Percentiles rank a stretch among this genome's conserved stretches.
Conservation (phyloP, 2,888 invertebrate genomes). For the Smittia aterrima region DNA sequence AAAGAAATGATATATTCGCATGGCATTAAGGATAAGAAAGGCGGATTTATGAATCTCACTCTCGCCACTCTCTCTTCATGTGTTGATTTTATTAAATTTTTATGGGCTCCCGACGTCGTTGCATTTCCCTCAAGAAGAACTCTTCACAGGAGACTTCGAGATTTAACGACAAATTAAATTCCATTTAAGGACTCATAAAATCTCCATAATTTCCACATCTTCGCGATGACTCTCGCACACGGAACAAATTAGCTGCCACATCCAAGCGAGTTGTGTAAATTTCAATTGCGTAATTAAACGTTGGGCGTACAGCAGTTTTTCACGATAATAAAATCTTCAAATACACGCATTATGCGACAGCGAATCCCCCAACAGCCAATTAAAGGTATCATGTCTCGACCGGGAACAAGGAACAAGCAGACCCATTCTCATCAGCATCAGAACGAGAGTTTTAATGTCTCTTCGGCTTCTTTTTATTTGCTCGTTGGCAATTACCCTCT, state of each 20-base stretch:
- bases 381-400: slow-evolving; percentile 41
- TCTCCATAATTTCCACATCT: slow-evolving; percentile 23
- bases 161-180: slow-evolving; percentile 29
- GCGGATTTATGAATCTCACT: slow-evolving; percentile 34
- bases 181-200: slow-evolving; percentile 27
- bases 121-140: not conserved
- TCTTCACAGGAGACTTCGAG: not conserved
- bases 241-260: not conserved
- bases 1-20: slow-evolving; percentile 37
- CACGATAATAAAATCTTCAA: not conserved
- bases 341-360: not conserved
- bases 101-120: not conserved
- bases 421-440: slow-evolving; percentile 10
- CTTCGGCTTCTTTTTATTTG: not conserved
- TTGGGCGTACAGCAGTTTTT: not conserved
- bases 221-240: not conserved
- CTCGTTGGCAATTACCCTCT: slow-evolving; percentile 34
- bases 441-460: slow-evolving; percentile 31
- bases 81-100: slow-evolving; percentile 27
- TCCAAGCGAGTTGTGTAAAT: slow-evolving; percentile 18
- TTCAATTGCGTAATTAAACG: slow-evolving; percentile 27
- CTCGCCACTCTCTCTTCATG: not conserved
- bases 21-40: slow-evolving; percentile 38
- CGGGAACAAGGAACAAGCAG: slow-evolving; percentile 4
- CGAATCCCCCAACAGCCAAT: slow-evolving; percentile 31